Conservation (phyloP, 2,888 invertebrate genomes). For the Xanthia icteritia region DNA sequence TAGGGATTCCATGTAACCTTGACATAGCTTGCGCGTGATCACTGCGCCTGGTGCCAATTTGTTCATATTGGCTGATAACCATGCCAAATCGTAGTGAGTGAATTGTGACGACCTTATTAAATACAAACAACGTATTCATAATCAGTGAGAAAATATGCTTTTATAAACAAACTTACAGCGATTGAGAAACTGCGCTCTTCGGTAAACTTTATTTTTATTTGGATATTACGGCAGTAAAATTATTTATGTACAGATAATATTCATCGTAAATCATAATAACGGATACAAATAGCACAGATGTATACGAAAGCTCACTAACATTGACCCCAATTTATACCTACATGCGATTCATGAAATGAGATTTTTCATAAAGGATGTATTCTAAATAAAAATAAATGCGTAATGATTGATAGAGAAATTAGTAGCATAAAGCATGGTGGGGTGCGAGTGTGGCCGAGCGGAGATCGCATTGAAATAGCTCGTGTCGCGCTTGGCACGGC, state of each 20-base stretch:
- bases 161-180: slow-evolving; percentile 15
- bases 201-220: slow-evolving; percentile 36
- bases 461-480: slow-evolving; percentile 82
- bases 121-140: slow-evolving; percentile 33
- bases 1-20: slow-evolving; percentile 64
- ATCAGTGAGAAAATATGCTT: slow-evolving; percentile 27
- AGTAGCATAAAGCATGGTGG: slow-evolving; percentile 39
- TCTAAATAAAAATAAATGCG: slow-evolving; percentile 48
- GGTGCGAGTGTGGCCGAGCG: slow-evolving; percentile 63
- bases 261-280: slow-evolving; percentile 51
- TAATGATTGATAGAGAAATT: slow-evolving; percentile 61
- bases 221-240: slow-evolving; percentile 31
- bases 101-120: slow-evolving; percentile 67
- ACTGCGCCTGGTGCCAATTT: slow-evolving; percentile 71
- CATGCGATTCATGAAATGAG: slow-evolving; percentile 20
- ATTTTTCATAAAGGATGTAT: slow-evolving; percentile 37
- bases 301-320: slow-evolving; percentile 52
- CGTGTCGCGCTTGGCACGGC: slow-evolving; percentile 84
- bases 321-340: slow-evolving; percentile 54
- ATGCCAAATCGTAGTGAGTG: slow-evolving; percentile 71
- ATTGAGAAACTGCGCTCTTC: slow-evolving; percentile 36
- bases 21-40: slow-evolving; percentile 69
- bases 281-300: slow-evolving; percentile 42
- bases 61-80: slow-evolving; percentile 70
- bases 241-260: slow-evolving; percentile 44